These are phyloP conservation scores for Drosophila ironensis DNA, from an alignment of 1,140 invertebrate species.

Conservation along the genomic window DNA sequence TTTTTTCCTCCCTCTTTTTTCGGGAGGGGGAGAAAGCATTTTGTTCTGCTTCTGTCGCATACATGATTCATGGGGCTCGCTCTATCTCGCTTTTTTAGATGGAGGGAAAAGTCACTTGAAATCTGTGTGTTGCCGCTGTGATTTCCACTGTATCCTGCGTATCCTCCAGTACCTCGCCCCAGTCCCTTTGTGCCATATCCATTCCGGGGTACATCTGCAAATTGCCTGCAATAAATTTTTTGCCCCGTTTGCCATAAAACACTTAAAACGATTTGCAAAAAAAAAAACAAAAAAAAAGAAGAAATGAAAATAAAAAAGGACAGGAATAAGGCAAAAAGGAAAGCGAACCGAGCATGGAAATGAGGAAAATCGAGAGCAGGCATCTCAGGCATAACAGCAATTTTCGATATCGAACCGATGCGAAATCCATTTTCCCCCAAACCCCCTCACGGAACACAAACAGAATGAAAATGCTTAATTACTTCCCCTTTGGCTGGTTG, in stretches of 20 bases:
- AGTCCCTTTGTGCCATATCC: not conserved
- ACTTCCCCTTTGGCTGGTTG: slow-evolving; percentile 46
- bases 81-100: slow-evolving; percentile 24
- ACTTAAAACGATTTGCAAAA: slow-evolving; percentile 72
- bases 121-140: slow-evolving; percentile 59
- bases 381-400: slow-evolving; percentile 42
- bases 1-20: not conserved
- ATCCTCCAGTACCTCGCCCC: slow-evolving; percentile 2
- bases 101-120: slow-evolving; percentile 63
- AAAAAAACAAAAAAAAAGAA: slow-evolving; percentile 7
- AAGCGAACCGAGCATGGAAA: slow-evolving; percentile 16
- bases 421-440: slow-evolving; percentile 46
- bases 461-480: slow-evolving; percentile 69
- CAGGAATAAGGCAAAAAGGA: not conserved
- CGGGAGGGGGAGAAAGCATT: slow-evolving; percentile 29
- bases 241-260: slow-evolving; percentile 71
- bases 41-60: slow-evolving; percentile 68
- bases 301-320: not conserved
- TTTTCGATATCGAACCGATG: slow-evolving; percentile 46
- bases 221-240: slow-evolving; percentile 77
- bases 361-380: slow-evolving; percentile 21
- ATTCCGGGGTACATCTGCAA: slow-evolving; percentile 58
- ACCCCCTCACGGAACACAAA: slow-evolving; percentile 17
- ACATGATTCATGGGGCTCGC: slow-evolving; percentile 68
- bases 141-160: slow-evolving; percentile 63